Conservation (phyloP, 2,113 vertebrate species). For the Brienomyrus brachyistius region DNA sequence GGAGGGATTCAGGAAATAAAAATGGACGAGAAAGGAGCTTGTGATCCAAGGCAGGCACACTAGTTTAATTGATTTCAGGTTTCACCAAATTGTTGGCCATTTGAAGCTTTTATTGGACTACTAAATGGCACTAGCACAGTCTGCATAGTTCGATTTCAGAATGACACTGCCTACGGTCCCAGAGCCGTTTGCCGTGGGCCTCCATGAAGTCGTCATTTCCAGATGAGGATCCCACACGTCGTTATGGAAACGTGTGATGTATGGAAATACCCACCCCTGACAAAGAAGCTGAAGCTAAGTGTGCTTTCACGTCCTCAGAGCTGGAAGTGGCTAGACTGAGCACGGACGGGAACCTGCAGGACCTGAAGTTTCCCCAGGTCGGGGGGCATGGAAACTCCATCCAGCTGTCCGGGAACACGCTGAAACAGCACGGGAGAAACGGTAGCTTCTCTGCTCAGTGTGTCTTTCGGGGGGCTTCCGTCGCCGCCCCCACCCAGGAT, state of each 20-base stretch:
- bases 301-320: conserved; percentile 56
- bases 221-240: not conserved
- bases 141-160: not conserved
- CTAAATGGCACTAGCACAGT: not conserved
- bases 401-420: conserved; percentile 88
- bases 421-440: conserved; percentile 91
- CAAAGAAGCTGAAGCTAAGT: not conserved
- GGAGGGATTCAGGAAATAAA: not conserved
- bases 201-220: not conserved
- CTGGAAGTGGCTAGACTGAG: conserved; percentile 92
- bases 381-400: conserved; percentile 80
- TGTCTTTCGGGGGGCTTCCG: not conserved
- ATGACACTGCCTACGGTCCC: not conserved
- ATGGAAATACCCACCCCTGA: not conserved
- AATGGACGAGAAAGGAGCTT: not conserved
- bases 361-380: conserved; percentile 88
- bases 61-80: not conserved
- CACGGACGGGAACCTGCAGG: conserved; percentile 90
- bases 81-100: not conserved
- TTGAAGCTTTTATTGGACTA: not conserved
- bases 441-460: conserved; percentile 57
- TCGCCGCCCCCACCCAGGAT: not conserved
- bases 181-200: not conserved
- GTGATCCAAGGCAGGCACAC: not conserved
- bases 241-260: not conserved